Base-by-base conservation (phyloP, 1,140 invertebrate species). In the Drosophila arizonae region DNA sequence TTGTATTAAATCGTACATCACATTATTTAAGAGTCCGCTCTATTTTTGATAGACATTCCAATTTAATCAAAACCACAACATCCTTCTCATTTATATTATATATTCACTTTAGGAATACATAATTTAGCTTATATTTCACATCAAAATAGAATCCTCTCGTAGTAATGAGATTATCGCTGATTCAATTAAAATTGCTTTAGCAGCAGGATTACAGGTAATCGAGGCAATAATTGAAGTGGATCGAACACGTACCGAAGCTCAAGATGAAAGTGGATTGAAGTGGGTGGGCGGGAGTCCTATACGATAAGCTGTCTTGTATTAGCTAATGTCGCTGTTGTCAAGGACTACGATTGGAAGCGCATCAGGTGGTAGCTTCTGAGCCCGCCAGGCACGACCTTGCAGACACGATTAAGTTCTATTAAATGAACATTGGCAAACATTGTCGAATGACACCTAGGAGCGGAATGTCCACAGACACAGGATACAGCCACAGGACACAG, bases 361-460 rank as follows among this genome's bases (percentile, higher is more conserved):
- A 43, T 13, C 67, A 63, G 58, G 67, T 33, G 58, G 67, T 15
- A 51, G 21, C 28, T 6, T 30, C 41, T 39, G 56, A 61, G 6
- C 11, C 36, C 61, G 43, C 51, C 56, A 43, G 39, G 26, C 15
- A 41, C 43, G 57, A 48, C 71, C 71, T 73, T 73, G 71, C 33
- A 11, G 51, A 61, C 55, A 68, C 46, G 62, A 73, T 73, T 73
- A 61, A 68, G 68, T 73, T 67, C 13, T 60, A 73, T 73, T 65
- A 68, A 73, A 61, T 68, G 56, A 58, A 50, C 46, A 72, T 65
- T 66, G 55, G 69, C 62, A 72, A 72, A 65, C 46, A 54, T 39
- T 39, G n/a, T 21, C 43, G 28, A 50, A 57, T 15, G 54, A 21
- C 41, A 55, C 30, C 26, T 45, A 61, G 60, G 26, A 69, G 33